Evolutionary conservation across 2,797 vertebrate genomes (phyloP), one percentile per base, ranked within the genome.

Genomic region (Danio kyathit): DNA sequence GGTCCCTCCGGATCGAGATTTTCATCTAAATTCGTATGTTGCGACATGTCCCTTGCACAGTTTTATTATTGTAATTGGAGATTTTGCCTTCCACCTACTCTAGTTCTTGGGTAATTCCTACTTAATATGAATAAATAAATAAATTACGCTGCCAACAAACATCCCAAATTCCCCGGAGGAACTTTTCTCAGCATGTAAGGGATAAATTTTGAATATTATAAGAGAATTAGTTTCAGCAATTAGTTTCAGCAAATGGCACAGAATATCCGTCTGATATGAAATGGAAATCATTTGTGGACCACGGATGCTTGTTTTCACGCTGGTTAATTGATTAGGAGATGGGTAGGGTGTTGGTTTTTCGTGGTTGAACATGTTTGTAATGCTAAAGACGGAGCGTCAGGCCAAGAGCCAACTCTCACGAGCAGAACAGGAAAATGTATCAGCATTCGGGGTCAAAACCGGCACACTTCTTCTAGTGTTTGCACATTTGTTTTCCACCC

Each of bases 61-160:
- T 71, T 70, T 70, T 17, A 38, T 48, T 9, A 40, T 44, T 54
- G 41, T 74, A 80, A 60, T 76, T 74, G 71, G 69, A 77, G 69
- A 74, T 60, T 74, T 71, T 73, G 67, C 21, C 67, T 51, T 63
- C 63, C 65, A 56, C 73, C 57, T 41, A 59, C 56, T 51, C 29
- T 10, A 60, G 17, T 49, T 51, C 21, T 46, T 66, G 43, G 59
- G 54, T 83, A 52, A 69, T 61, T 74, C 64, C 43, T 44, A 43
- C 29, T 79, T 82, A 69, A 80, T 77, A 63, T 44, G 84, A 85
- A 83, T 81, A 77, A 80, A 85, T 80, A 77, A 77, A 74, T 78
- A 69, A 59, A 80, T 76, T 56, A 67, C 29, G 13, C 72, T 64
- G 46, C 44, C 43, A 63, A 59, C 40, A 79, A 63, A 79, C 59